A percentile compares a stretch with the other conserved stretches of the same genome.
phyloP scores from a whole-genome alignment of 2,113 vertebrate genomes.

The Probosciger aterrimus region DNA sequence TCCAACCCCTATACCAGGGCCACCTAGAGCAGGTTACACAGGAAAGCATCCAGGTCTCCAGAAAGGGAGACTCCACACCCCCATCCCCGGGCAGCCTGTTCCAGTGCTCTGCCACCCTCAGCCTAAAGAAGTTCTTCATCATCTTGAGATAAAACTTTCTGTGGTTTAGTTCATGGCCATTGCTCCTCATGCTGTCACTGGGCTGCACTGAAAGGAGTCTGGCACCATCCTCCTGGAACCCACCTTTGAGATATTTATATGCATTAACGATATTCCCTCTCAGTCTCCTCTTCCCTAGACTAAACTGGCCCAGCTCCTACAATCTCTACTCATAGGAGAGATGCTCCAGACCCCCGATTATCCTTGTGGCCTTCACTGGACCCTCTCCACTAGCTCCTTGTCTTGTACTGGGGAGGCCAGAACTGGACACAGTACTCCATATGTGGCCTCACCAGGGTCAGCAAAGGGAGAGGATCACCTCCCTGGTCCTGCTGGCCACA shows the following conservation, averaged over 20 bases:
- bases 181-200: neutral
- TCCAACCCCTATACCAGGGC: neutral
- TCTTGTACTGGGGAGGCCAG: neutral
- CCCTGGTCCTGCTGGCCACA: too few relatives aligned
- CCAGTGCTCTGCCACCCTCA: neutral
- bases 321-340: rapidly evolving
- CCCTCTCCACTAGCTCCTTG: too few relatives aligned
- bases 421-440: neutral
- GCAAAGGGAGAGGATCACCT: neutral
- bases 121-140: neutral
- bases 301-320: neutral
- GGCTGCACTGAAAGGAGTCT: too few relatives aligned
- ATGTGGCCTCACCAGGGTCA: too few relatives aligned
- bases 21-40: neutral
- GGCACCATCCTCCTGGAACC: neutral
- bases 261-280: neutral
- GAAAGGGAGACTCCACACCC: too few relatives aligned
- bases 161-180: neutral
- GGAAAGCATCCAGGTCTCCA: neutral
- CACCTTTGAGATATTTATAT: neutral
- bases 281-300: neutral
- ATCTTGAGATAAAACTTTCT: neutral
- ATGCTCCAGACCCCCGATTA: neutral
- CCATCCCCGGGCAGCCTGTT: neutral
- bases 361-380: neutral